phyloP scores from a whole-genome alignment of 2,113 vertebrate genomes.

The Aspiorhynchus laticeps region DNA sequence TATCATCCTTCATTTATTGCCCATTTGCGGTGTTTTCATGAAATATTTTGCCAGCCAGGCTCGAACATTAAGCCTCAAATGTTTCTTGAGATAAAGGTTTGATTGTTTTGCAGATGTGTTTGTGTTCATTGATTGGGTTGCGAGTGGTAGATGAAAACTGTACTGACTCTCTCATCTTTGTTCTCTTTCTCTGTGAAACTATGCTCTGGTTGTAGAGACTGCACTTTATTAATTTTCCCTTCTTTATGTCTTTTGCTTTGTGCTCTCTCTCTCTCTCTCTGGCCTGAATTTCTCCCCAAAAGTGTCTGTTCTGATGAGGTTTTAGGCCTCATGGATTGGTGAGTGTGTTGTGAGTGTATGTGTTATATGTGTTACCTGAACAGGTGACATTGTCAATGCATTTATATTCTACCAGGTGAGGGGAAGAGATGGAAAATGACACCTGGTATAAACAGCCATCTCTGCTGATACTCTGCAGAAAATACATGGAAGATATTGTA shows the following conservation, averaged over 20 bases:
- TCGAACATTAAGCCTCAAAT: not conserved
- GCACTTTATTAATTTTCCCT: slow-evolving; percentile 25
- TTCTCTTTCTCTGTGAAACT: slow-evolving; percentile 32
- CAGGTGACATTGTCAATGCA: slow-evolving; percentile 55
- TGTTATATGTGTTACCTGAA: slow-evolving; percentile 51
- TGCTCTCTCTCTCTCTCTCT: slow-evolving; percentile 20
- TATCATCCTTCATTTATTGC: slow-evolving; percentile 9
- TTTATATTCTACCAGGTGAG: slow-evolving; percentile 57
- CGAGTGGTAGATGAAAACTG: slow-evolving; percentile 40
- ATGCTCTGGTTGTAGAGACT: slow-evolving; percentile 2
- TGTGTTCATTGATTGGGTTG: slow-evolving; percentile 52
- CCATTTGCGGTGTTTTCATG: not conserved
- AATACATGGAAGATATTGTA: slow-evolving; percentile 73
- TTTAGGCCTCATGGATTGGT: slow-evolving; percentile 59
- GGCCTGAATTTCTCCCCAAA: slow-evolving; percentile 14
- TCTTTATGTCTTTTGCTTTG: not conserved
- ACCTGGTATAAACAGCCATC: slow-evolving; percentile 66
- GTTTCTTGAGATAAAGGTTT: slow-evolving; percentile 16
- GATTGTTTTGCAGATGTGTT: slow-evolving; percentile 6
- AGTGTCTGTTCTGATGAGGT: slow-evolving; percentile 8
- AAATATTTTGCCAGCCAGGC: not conserved
- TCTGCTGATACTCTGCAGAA: slow-evolving; percentile 73
- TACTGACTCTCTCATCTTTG: slow-evolving; percentile 32
- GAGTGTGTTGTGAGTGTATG: slow-evolving; percentile 59
- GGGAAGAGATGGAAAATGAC: slow-evolving; percentile 57